phyloP scores from a whole-genome alignment of 1,140 invertebrate species.

The Aphidius ervi region DNA sequence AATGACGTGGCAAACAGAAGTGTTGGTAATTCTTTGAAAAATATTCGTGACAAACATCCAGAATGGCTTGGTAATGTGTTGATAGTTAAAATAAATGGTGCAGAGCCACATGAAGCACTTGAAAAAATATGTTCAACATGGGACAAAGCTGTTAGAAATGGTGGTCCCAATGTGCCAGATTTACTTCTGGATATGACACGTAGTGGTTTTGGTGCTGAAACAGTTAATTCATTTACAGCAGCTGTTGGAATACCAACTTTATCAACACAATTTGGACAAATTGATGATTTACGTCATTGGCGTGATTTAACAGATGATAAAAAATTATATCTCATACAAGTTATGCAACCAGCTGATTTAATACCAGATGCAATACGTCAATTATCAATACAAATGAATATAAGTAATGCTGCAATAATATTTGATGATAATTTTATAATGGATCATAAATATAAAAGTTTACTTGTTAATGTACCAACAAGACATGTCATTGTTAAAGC shows the following conservation, averaged over 20 bases:
- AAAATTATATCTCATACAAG: slow-evolving; percentile 63
- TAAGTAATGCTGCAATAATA: slow-evolving; percentile 85
- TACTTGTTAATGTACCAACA: slow-evolving; percentile 81
- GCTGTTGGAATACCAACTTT: slow-evolving; percentile 77
- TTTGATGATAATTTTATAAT: slow-evolving; percentile 85
- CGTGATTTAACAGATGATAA: slow-evolving; percentile 64
- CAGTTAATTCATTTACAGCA: slow-evolving; percentile 75
- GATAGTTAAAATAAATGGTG: slow-evolving; percentile 34
- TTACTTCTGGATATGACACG: slow-evolving; percentile 76
- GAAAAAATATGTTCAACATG: slow-evolving; percentile 38
- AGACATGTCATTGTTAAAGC: slow-evolving; percentile 75
- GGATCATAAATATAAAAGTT: slow-evolving; percentile 88
- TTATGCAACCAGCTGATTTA: slow-evolving; percentile 79
- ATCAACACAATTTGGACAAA: slow-evolving; percentile 77
- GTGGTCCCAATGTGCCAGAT: slow-evolving; percentile 62
- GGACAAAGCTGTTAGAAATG: slow-evolving; percentile 30
- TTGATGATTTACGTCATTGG: slow-evolving; percentile 77
- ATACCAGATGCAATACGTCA: slow-evolving; percentile 77
- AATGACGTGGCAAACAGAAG: slow-evolving; percentile 42
- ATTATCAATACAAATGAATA: slow-evolving; percentile 75
- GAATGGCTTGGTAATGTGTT: slow-evolving; percentile 36
- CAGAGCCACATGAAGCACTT: slow-evolving; percentile 30
- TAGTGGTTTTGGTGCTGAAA: slow-evolving; percentile 71
- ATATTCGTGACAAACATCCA: slow-evolving; percentile 33
- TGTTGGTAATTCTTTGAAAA: slow-evolving; percentile 36